Evolutionary conservation across 2,113 vertebrate species (phyloP).

Genomic region (Tautogolabrus adspersus): DNA sequence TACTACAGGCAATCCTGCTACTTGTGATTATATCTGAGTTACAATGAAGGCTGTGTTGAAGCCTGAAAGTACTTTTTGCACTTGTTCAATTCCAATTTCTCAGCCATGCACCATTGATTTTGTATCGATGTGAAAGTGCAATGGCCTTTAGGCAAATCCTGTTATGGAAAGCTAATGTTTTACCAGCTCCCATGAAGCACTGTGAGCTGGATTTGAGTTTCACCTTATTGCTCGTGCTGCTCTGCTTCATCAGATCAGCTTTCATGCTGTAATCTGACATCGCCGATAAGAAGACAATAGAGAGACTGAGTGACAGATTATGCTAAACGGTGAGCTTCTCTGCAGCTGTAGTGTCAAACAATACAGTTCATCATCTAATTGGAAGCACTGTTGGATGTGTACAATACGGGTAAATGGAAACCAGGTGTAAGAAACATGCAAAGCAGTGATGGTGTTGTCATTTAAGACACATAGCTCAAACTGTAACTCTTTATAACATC

Average conservation of each 20-base stretch:
- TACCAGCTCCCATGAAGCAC: conserved; percentile 44
- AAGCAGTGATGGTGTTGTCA: no score
- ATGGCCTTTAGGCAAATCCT: conserved; percentile 57
- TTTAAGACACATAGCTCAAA: no score
- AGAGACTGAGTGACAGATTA: conserved; percentile 26
- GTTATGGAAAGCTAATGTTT: conserved; percentile 67
- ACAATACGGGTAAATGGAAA: background rate
- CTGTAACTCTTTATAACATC: no score
- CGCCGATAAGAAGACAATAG: conserved; percentile 26
- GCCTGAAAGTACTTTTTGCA: conserved; percentile 14
- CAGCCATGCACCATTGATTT: conserved; percentile 62
- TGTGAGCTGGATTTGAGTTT: conserved; percentile 55
- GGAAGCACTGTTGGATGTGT: background rate
- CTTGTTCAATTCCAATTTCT: conserved; percentile 48
- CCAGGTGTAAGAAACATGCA: no score
- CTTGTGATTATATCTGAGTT: conserved; percentile 22
- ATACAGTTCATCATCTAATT: background rate
- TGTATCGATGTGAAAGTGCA: conserved; percentile 64
- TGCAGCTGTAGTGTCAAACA: background rate
- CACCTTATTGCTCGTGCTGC: conserved; percentile 40
- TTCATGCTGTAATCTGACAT: conserved; percentile 54
- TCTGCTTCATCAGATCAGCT: conserved; percentile 39
- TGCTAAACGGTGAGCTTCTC: background rate
- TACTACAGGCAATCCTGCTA: background rate
- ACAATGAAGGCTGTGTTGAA: conserved; percentile 4